A percentile compares a stretch with the other conserved stretches of the same genome.
Evolutionary conservation across 1,140 invertebrate genomes (phyloP).

Genomic region (Polyergus mexicanus): DNA sequence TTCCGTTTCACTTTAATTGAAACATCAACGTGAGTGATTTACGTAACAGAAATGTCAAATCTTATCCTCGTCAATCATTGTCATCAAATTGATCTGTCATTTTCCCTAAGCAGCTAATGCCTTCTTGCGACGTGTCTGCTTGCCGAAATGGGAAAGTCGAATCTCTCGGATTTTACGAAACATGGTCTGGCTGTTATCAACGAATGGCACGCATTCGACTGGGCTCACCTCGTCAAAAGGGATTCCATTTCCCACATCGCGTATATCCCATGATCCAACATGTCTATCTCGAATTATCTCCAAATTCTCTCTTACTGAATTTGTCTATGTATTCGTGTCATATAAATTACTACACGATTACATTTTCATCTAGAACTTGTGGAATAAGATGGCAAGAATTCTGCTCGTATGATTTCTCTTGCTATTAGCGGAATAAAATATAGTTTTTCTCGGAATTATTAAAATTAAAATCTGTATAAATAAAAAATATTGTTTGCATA

Average conservation of each 20-base stretch:
- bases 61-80: conserved; percentile 35
- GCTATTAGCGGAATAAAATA: background rate
- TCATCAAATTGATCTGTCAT: conserved; percentile 61
- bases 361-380: conserved; percentile 18
- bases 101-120: conserved; percentile 63
- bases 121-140: conserved; percentile 54
- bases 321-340: conserved; percentile 45
- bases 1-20: conserved; percentile 15
- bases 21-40: conserved; percentile 8
- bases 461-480: background rate
- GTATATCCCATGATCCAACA: conserved; percentile 74
- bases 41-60: conserved; percentile 22
- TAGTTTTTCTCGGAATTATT: background rate
- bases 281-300: conserved; percentile 76
- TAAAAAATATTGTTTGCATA: background rate
- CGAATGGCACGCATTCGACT: conserved; percentile 78
- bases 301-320: conserved; percentile 71
- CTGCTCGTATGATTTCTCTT: background rate
- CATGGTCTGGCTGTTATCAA: conserved; percentile 75
- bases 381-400: background rate
- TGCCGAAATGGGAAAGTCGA: conserved; percentile 75
- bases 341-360: conserved; percentile 10
- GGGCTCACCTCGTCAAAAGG: conserved; percentile 77
- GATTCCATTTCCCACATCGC: conserved; percentile 68
- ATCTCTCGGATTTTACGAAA: conserved; percentile 75